These are phyloP conservation scores for Drosophila lutescens DNA, from an alignment of 2,888 invertebrate genomes.

Conservation along the genomic window DNA sequence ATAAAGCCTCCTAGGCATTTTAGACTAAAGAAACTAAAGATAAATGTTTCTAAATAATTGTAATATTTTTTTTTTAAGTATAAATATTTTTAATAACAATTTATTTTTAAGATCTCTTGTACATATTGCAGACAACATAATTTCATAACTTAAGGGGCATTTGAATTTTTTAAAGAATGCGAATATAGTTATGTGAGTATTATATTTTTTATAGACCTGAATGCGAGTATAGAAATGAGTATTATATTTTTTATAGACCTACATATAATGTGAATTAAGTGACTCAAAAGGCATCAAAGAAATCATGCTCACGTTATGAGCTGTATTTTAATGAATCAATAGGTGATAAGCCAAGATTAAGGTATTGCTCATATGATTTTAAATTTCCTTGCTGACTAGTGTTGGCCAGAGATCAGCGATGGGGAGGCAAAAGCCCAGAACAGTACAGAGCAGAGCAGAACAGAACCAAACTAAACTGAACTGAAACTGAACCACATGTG, in stretches of 20 bases:
- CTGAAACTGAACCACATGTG: slow-evolving; percentile 59
- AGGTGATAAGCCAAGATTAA: neutral
- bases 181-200: too few species aligned
- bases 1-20: too few species aligned
- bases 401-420: slow-evolving; percentile 57
- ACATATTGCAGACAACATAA: too few species aligned
- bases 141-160: too few species aligned
- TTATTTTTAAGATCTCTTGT: too few species aligned
- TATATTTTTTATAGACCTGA: too few species aligned
- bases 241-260: neutral
- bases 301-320: neutral
- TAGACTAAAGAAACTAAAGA: too few species aligned
- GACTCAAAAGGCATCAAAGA: neutral
- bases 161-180: too few species aligned
- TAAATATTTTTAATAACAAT: too few species aligned
- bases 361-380: neutral
- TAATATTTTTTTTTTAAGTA: too few species aligned
- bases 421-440: slow-evolving; percentile 53
- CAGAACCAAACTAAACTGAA: slow-evolving; percentile 22
- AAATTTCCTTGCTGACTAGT: slow-evolving; percentile 46
- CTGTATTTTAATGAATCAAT: neutral
- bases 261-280: neutral
- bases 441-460: slow-evolving; percentile 11
- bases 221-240: too few species aligned
- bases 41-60: too few species aligned